A percentile compares a stretch with the other conserved stretches of the same genome.
phyloP scores from a whole-genome alignment of 2,797 vertebrate species.

The Lepus townsendii region DNA sequence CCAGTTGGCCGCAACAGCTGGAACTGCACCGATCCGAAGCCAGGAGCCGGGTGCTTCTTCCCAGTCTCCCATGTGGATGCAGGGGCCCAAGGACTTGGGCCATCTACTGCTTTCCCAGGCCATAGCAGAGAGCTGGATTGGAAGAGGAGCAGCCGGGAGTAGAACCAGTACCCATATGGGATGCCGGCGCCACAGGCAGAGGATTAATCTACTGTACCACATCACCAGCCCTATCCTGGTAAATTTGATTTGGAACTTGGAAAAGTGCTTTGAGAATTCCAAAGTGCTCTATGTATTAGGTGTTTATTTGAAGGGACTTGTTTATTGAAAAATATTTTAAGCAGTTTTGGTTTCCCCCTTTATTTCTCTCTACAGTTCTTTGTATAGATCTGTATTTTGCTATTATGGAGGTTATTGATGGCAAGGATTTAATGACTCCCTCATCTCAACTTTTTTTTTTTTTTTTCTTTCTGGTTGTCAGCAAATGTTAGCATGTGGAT shows the following conservation, averaged over 20 bases:
- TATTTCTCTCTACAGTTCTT: conserved; percentile 38
- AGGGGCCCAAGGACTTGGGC: too few species aligned
- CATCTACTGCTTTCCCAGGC: too few species aligned
- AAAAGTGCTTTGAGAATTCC: conserved; percentile 17
- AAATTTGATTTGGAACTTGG: background rate
- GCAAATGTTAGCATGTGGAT: conserved; percentile 36
- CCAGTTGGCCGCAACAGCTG: too few species aligned
- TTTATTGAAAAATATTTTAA: conserved; percentile 47
- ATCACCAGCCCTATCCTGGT: background rate
- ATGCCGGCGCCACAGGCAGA: too few species aligned
- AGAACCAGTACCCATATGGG: too few species aligned
- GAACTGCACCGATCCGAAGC: too few species aligned
- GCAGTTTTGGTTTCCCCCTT: conserved; percentile 6
- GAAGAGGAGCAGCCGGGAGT: too few species aligned
- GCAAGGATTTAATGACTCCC: conserved; percentile 44
- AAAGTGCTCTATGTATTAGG: background rate
- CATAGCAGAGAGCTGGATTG: too few species aligned
- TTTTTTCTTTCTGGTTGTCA: conserved; percentile 18
- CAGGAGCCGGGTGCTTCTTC: too few species aligned
- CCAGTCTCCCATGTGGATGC: too few species aligned
- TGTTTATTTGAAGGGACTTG: conserved; percentile 38
- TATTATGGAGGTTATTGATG: conserved; percentile 40
- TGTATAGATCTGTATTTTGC: conserved; percentile 35
- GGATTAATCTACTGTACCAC: too few species aligned
- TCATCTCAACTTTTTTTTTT: conserved; percentile 49